Base-by-base conservation (phyloP, 1,140 invertebrate genomes). In the Achatina immaculata region DNA sequence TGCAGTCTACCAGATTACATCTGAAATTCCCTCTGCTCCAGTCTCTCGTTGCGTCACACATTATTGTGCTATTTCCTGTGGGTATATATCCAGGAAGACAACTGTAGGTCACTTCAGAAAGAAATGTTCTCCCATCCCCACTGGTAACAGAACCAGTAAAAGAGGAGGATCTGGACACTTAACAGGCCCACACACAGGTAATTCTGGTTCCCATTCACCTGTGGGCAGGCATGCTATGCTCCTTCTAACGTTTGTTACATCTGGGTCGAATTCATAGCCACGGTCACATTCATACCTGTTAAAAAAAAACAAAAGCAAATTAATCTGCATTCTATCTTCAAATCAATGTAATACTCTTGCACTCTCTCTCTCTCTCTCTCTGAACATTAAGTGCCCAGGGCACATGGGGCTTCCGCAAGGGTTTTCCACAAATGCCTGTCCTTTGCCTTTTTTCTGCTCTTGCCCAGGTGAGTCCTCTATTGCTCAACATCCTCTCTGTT, bases 21-120 rank as follows among this genome's bases (percentile, higher is more conserved):
- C 66, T 78, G 2, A 87, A 90, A 55, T 87, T 78, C 21, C 76
- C 58, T 36, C 86, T 86, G 51, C 84, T 88, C 92, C 92, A 92
- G 0, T 83, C 83, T 51, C 89, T 88, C 77, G 86, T 85, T 24
- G 86, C 82, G 21, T 84, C 48, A 82, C 92, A 93, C 24, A 80
- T 83, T 36, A 90, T 79, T n/a, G 83, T 72, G 48, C 85, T 85
- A 65, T 75, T 55, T 38, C 83, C 85, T 16, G 58, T 65, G 4
- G 78, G 36, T 38, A 51, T 65, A 77, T 83, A 87, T 0, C 88
- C 88, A 0, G 80, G 69, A 66, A 87, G 62, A 80, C 88, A 89
- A 31, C 42, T 51, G 81, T 88, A 89, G 19, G 78, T 68, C 19
- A 85, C 86, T 6, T 68, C 66, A 28, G 80, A 80, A 0, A 85